Base-by-base conservation (phyloP, 2,113 vertebrate species). In the Notarius quadriscutis region DNA sequence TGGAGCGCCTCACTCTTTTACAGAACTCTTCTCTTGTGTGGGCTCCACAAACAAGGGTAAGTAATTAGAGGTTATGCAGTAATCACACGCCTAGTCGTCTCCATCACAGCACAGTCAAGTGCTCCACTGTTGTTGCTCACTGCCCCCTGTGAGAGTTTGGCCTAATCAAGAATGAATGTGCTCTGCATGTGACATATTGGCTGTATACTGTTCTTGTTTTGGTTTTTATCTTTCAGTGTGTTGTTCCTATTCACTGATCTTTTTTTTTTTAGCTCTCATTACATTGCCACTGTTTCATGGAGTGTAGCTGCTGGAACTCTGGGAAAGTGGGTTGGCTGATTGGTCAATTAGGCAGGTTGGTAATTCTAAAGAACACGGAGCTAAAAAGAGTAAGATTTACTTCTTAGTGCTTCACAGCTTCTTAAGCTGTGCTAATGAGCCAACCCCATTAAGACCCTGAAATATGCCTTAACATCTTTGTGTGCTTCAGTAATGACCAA, bases 1-100 rank as follows among this genome's bases (percentile, higher is more conserved):
- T 89, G 25, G 67, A 91, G 87, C 71, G 81, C 89, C 91, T 93
- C 91, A 92, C 85, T 78, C 92, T 93, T 90, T 83, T 88, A 84
- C 67, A 27, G 27, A 71, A 65, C 67, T 82, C 41, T 27, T 88
- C 85, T 74, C 85, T 81, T 89, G 88, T 84, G 88, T 79, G 71
- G 87, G 83, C 77, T 85, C 91, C 78, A 72, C 81, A 89, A 92
- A 92, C 85, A 71, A 90, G 77, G 50, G 87, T 90, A 90, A 93
- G 89, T 84, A 90, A 92, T 85, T 87, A 83, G 60, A 27, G 87
- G 90, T 80, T 87, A 91, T 90, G 81, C 78, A 87, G 87, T 86
- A 91, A 89, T 91, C 89, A 81, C 88, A 69, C 83, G 77, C 89
- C 80, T 27, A 41, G 79, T 30, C 34, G n/a, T 84, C 84, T 88